These are phyloP conservation scores for Drosophila parabipectinata DNA, from an alignment of 1,140 invertebrate genomes.

Conservation along the genomic window DNA sequence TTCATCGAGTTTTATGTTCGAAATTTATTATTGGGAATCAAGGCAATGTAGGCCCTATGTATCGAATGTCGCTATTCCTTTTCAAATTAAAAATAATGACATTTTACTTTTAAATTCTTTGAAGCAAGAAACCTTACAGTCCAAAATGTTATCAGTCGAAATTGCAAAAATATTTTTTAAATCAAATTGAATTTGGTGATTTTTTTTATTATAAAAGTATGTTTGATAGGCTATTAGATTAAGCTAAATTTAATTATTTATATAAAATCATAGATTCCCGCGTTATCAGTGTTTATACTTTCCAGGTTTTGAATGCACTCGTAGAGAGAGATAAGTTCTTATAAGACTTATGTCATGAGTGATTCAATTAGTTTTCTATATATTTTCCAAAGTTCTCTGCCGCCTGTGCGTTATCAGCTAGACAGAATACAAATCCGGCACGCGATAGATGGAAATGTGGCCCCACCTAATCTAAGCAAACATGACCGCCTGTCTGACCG, in stretches of 20 bases:
- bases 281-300: constrained; percentile 13
- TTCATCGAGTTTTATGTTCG: background rate
- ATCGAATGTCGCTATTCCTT: background rate
- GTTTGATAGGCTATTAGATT: background rate
- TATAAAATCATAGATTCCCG: background rate
- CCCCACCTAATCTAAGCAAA: constrained; percentile 29
- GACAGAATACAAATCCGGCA: constrained; percentile 35
- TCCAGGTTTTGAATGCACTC: constrained; percentile 15
- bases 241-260: background rate
- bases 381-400: background rate
- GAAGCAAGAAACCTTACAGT: background rate
- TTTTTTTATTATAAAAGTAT: background rate
- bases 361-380: constrained; percentile 58
- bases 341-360: constrained; percentile 46
- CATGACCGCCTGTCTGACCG: constrained; percentile 12
- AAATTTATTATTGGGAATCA: background rate
- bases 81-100: background rate
- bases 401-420: constrained; percentile 39
- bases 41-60: too few species aligned
- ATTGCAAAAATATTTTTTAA: too few species aligned
- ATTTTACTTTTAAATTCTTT: background rate
- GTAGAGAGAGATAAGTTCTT: constrained; percentile 42
- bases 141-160: background rate
- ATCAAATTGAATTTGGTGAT: background rate
- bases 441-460: constrained; percentile 30